These are phyloP conservation scores for Onthophagus taurus DNA, from an alignment of 1,140 invertebrate genomes.

Conservation along the genomic window DNA sequence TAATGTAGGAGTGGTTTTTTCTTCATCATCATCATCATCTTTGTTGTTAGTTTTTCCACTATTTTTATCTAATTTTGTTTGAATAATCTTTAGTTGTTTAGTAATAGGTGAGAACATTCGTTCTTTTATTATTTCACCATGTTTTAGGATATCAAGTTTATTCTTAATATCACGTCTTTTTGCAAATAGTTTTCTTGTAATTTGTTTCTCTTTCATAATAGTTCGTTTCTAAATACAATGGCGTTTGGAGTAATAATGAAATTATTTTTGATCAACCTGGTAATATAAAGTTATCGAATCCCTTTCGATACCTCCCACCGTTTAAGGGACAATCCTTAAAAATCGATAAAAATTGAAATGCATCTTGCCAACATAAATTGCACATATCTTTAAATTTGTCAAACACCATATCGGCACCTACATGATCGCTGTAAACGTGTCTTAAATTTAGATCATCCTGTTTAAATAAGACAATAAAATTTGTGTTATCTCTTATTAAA, in stretches of 20 bases:
- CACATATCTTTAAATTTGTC: slow-evolving; percentile 30
- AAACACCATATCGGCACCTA: slow-evolving; percentile 32
- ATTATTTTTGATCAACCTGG: background rate
- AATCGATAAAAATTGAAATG: slow-evolving; percentile 28
- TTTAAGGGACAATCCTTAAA: slow-evolving; percentile 27
- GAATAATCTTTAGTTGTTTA: too few relatives aligned
- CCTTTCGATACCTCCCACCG: slow-evolving; percentile 27
- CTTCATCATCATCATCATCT: too few relatives aligned
- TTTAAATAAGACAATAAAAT: slow-evolving; percentile 37
- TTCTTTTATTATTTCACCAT: background rate
- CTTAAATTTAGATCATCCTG: slow-evolving; percentile 37
- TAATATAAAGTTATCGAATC: slow-evolving; percentile 23
- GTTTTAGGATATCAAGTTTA: background rate
- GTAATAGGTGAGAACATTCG: too few relatives aligned
- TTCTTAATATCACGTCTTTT: background rate
- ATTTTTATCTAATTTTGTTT: too few relatives aligned
- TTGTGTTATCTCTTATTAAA: slow-evolving; percentile 37
- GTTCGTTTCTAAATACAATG: background rate
- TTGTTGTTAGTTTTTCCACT: too few relatives aligned
- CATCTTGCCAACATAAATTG: slow-evolving; percentile 25
- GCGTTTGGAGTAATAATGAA: too few relatives aligned
- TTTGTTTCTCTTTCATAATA: background rate
- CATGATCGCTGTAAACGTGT: slow-evolving; percentile 37
- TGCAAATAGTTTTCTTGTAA: background rate
- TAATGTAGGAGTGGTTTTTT: too few relatives aligned